phyloP scores from a whole-genome alignment of 2,888 invertebrate species.

The Drosophila neonasuta region DNA sequence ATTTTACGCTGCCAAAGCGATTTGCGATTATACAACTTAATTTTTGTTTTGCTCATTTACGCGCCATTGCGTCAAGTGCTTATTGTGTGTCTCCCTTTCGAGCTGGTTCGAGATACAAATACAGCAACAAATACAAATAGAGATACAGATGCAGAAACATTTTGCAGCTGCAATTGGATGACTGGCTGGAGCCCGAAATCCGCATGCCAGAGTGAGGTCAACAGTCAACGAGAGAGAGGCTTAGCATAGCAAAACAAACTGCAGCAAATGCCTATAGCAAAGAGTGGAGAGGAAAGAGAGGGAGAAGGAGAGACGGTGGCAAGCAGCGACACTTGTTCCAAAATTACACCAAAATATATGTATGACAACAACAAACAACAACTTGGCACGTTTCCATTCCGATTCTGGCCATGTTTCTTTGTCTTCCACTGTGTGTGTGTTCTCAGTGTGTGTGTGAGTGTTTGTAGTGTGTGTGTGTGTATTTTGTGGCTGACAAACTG shows the following conservation, averaged over 20 bases:
- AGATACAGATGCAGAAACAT: constrained; percentile 7
- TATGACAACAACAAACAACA: constrained; percentile 39
- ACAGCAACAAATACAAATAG: constrained; percentile 9
- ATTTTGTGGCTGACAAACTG: constrained; percentile 42
- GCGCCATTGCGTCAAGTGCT: constrained; percentile 34
- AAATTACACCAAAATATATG: constrained; percentile 60
- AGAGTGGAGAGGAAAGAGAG: background rate
- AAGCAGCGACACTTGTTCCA: constrained; percentile 66
- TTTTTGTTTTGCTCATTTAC: constrained; percentile 44
- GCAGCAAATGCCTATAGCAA: constrained; percentile 20
- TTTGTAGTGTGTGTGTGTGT: constrained; percentile 15
- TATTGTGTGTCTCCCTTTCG: constrained; percentile 6
- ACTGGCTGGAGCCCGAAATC: background rate
- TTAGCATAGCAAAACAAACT: constrained; percentile 29
- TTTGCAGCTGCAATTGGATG: background rate
- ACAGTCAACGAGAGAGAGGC: constrained; percentile 37
- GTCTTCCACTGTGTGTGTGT: constrained; percentile 23
- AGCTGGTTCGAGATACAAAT: constrained; percentile 4
- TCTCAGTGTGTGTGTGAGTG: constrained; percentile 6
- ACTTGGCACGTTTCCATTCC: constrained; percentile 75
- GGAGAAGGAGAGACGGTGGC: constrained; percentile 5
- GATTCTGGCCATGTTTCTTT: constrained; percentile 63
- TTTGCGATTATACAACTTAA: constrained; percentile 52
- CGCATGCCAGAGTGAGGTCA: constrained; percentile 42
- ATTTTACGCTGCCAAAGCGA: constrained; percentile 18